Percentiles rank a stretch among this genome's conserved stretches.
Evolutionary conservation across 2,113 vertebrate species (phyloP).

Genomic region (Myotis yumanensis): DNA sequence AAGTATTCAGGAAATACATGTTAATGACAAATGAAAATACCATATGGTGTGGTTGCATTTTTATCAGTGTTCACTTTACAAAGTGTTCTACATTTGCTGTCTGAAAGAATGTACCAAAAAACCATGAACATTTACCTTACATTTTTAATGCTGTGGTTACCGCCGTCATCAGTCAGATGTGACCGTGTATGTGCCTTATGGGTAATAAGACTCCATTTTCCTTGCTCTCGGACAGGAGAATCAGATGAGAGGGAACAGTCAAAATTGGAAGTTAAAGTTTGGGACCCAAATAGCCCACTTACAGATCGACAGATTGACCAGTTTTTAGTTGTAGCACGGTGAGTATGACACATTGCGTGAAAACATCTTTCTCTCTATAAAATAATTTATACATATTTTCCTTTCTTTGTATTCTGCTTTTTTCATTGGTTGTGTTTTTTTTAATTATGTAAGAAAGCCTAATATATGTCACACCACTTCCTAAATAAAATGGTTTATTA

Average conservation of each 20-base stretch:
- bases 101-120: background rate
- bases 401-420: background rate
- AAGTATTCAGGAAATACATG: background rate
- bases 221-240: constrained; percentile 86
- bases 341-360: constrained; percentile 69
- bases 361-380: background rate
- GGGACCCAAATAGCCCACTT: constrained; percentile 97
- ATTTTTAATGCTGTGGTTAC: background rate
- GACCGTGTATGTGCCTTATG: background rate
- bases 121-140: background rate
- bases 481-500: background rate
- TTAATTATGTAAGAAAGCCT: background rate
- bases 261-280: constrained; percentile 97
- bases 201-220: constrained; percentile 53
- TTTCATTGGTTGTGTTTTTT: background rate
- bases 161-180: background rate
- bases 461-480: background rate
- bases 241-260: constrained; percentile 95
- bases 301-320: constrained; percentile 98
- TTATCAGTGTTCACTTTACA: background rate
- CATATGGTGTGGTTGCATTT: background rate
- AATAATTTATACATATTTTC: background rate
- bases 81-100: background rate
- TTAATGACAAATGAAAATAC: background rate
- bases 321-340: constrained; percentile 98